These are phyloP conservation scores for Harpalus rufipes DNA, from an alignment of 2,888 invertebrate species.

Conservation along the genomic window DNA sequence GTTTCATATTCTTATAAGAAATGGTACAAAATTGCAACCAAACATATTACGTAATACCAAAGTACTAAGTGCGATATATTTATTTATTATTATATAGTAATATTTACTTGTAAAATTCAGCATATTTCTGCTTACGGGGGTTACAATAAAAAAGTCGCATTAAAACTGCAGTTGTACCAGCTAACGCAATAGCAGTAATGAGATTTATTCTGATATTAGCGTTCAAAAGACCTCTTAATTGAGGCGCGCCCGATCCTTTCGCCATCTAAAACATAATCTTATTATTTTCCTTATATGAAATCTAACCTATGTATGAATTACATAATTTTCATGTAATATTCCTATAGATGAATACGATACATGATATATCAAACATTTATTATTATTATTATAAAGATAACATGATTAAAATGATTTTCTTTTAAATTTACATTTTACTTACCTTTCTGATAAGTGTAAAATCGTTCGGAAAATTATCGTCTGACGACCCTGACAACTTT, in stretches of 20 bases:
- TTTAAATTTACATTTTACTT: slow-evolving; percentile 2
- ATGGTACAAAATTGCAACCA: not conserved
- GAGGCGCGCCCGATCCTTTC: slow-evolving; percentile 73
- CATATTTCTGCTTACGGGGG: slow-evolving; percentile 81
- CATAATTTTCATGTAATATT: slow-evolving; percentile 16
- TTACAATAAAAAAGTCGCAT: slow-evolving; percentile 79
- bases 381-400: not conserved
- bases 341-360: too few relatives aligned
- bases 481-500: not conserved
- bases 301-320: slow-evolving; percentile 55
- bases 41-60: slow-evolving; percentile 28
- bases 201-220: slow-evolving; percentile 82
- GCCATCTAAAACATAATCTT: slow-evolving; percentile 72
- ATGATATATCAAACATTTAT: not conserved
- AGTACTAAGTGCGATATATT: not conserved
- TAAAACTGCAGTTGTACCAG: slow-evolving; percentile 75
- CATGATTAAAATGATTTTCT: too few relatives aligned
- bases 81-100: slow-evolving; percentile 77
- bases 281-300: slow-evolving; percentile 9
- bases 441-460: not conserved
- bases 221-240: slow-evolving; percentile 85
- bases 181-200: slow-evolving; percentile 77
- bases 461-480: not conserved
- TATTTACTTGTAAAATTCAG: slow-evolving; percentile 88
- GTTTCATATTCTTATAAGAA: not conserved